phyloP scores from a whole-genome alignment of 2,113 vertebrate species.

The Turdus rufiventris region DNA sequence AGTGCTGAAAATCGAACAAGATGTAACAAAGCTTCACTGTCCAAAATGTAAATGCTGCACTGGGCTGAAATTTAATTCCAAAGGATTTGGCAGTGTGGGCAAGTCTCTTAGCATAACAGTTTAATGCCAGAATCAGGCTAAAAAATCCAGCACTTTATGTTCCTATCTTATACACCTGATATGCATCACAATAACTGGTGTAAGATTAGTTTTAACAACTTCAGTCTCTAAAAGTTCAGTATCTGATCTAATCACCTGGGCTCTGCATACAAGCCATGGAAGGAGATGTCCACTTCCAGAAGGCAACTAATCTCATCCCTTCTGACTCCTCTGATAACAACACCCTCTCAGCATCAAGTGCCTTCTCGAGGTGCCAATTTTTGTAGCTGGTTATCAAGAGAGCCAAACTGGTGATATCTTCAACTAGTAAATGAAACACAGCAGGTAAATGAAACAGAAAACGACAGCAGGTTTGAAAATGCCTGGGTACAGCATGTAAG shows the following conservation, averaged over 20 bases:
- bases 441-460: not conserved
- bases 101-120: not conserved
- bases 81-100: not conserved
- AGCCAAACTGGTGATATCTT: not conserved
- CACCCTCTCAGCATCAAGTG: not conserved
- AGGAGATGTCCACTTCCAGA: not conserved
- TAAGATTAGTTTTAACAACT: not conserved
- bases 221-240: not conserved
- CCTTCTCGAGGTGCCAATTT: not conserved
- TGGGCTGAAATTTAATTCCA: not conserved
- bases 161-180: not conserved
- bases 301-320: not conserved
- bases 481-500: fast-evolving
- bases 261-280: not conserved
- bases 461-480: not conserved
- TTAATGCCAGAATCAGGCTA: not conserved
- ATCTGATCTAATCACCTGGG: not conserved
- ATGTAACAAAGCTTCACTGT: not conserved
- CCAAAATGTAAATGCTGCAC: not conserved
- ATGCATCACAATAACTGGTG: not conserved
- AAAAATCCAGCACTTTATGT: not conserved
- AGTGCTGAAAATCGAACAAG: not conserved
- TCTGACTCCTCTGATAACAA: no score
- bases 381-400: not conserved
- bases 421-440: not conserved